Evolutionary conservation across 1,140 invertebrate genomes (phyloP), one percentile per base, ranked within the genome.

Genomic region (Portunus trituberculatus): DNA sequence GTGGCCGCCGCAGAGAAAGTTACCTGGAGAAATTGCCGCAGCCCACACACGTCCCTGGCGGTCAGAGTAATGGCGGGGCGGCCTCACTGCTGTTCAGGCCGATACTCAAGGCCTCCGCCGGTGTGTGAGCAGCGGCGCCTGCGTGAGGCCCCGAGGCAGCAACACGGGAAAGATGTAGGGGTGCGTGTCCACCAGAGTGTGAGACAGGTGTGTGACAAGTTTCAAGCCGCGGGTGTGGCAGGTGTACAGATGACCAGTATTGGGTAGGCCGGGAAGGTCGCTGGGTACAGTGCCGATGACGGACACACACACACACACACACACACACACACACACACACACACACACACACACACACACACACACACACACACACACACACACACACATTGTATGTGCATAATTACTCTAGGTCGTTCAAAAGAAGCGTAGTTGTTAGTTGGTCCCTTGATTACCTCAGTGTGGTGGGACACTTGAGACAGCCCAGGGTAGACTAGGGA

Each of bases 261-360:
- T 12, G 52, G 52, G 0, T 14, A 20, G 52, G 52, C 52, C 12
- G 12, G 25, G 67, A 76, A 76, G 67, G 67, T 76, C 67, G 20
- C 25, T 76, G 67, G 25, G 67, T 76, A 76, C 67, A 20, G 12
- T 76, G 20, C 20, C 52, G 20, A 59, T 59, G 52, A 76, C 25
- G 67, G 67, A 25, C 6, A 76, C 67, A 76, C 67, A 76, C 67
- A 76, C 67, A 76, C 67, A 76, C 67, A 76, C 67, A 76, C 67
- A 76, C 67, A 76, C 67, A 76, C 67, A 76, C 67, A 76, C 67
- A 76, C 67, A 76, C 67, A 76, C 67, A 76, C 67, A 76, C 67
- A 76, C 67, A 76, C 67, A 76, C 67, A 76, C 67, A 76, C 67
- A 76, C 67, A 76, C 67, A 76, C 67, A 76, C 67, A 76, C 67